Base-by-base conservation (phyloP, 2,888 invertebrate genomes). In the Ormyrus rosae region DNA sequence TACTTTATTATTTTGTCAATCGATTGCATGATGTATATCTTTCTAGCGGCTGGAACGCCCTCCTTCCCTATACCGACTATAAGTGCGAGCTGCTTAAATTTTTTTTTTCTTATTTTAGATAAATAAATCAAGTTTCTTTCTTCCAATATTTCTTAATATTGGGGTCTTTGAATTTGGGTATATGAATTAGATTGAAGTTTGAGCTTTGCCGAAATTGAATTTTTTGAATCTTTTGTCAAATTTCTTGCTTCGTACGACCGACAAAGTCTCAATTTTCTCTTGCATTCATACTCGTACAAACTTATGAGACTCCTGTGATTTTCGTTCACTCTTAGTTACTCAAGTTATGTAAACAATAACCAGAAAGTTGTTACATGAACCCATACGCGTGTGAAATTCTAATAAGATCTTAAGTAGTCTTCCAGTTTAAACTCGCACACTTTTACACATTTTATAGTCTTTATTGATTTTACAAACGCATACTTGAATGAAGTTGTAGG, bases 401-500 rank as follows among this genome's bases (percentile, higher is more conserved):
- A 9, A 56, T 68, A 68, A 64, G 71, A 10, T 71, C 56, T 13
- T 34, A 34, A 34, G 34, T 34, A 34, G 34, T 3, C 34, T 34
- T 34, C 34, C 34, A 34, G 34, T 34, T 34, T 34, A 3, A 34
- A 34, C 34, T 34, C 34, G 34, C 34, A 34, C 3, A 34, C 34
- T 34, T 34, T 34, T 34, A 34, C 34, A 34, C 34, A 34, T 34
- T 34, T 34, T 34, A 0, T 34, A 34, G 34, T 34, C 34, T 34
- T 2, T 61, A 72, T 73, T 11, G 65, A 73, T 78, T 73, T 68
- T 53, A 11, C n/a, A 45, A 67, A 53, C 7, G 63, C n/a, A 45
- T 51, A 11, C 1, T 61, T 61, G 61, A 76, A 76, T 76, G 75
- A 69, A 68, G 68, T 68, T 55, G 60, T 76, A 73, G 67, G 56